Percentiles rank a stretch among this genome's conserved stretches.
Evolutionary conservation across 2,888 invertebrate species (phyloP).

Genomic region (Sycophila texana): DNA sequence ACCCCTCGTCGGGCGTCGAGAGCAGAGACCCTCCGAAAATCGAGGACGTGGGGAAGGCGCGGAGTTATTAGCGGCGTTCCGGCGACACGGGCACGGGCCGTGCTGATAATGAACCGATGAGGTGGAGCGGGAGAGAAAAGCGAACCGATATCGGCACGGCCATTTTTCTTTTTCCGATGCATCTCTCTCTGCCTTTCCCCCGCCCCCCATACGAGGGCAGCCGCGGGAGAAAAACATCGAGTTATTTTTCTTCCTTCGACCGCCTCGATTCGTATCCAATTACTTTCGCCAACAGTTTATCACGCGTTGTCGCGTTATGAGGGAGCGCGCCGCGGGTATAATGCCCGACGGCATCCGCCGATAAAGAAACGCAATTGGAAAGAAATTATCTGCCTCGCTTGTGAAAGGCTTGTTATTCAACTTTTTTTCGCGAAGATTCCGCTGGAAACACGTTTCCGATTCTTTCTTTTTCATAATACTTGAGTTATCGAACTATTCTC

Average conservation of each 20-base stretch:
- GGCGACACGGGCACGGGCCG: slow-evolving; percentile 56
- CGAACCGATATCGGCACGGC: background rate
- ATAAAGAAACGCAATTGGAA: too few relatives aligned
- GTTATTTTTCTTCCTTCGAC: background rate
- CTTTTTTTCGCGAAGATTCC: too few relatives aligned
- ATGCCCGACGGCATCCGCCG: too few relatives aligned
- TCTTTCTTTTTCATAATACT: too few relatives aligned
- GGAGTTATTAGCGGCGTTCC: slow-evolving; percentile 43
- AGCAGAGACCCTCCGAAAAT: background rate
- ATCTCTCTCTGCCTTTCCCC: background rate
- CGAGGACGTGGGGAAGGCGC: background rate
- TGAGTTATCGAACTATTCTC: too few relatives aligned
- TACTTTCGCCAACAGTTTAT: too few relatives aligned
- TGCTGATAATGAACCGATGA: slow-evolving; percentile 59
- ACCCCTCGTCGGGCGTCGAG: background rate
- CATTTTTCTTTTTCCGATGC: background rate
- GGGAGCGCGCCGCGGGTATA: too few relatives aligned
- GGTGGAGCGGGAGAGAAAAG: background rate
- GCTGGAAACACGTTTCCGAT: too few relatives aligned
- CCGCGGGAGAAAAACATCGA: background rate
- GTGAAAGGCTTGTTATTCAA: too few relatives aligned
- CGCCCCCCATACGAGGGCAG: background rate
- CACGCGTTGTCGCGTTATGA: too few relatives aligned
- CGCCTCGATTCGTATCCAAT: background rate
- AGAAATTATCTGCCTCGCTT: too few relatives aligned